phyloP scores from a whole-genome alignment of 1,140 invertebrate species.

The Schmidtea mediterranea region DNA sequence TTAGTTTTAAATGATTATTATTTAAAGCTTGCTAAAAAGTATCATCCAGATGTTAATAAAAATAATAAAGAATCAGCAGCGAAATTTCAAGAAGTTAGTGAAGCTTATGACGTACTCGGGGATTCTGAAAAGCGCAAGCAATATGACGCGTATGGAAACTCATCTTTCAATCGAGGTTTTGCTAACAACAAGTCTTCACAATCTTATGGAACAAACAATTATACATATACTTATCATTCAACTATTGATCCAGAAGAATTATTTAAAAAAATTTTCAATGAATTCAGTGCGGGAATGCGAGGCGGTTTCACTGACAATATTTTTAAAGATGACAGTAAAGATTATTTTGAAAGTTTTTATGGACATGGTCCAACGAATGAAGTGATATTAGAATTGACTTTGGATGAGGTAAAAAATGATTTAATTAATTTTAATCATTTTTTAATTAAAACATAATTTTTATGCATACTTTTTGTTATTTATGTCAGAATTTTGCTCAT shows the following conservation, averaged over 20 bases:
- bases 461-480: no score
- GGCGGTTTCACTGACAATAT: no score
- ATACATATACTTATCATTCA: no score
- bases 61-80: constrained; percentile 56
- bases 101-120: constrained; percentile 82
- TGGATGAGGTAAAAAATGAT: constrained; percentile 38
- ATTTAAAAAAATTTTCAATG: constrained; percentile 39
- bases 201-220: background rate
- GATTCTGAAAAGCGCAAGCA: constrained; percentile 68
- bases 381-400: constrained; percentile 64
- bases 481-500: constrained; percentile 36
- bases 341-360: constrained; percentile 2
- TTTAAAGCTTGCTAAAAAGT: constrained; percentile 62
- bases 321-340: background rate
- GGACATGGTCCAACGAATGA: constrained; percentile 17
- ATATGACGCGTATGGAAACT: constrained; percentile 73
- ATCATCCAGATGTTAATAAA: constrained; percentile 93
- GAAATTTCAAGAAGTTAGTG: constrained; percentile 87
- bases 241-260: constrained; percentile 77
- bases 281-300: background rate
- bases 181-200: background rate
- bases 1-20: constrained; percentile 7
- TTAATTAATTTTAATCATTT: no score
- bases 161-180: background rate
- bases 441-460: no score